Base-by-base conservation (phyloP, 1,140 invertebrate genomes). In the Stegodyphus mimosarum region DNA sequence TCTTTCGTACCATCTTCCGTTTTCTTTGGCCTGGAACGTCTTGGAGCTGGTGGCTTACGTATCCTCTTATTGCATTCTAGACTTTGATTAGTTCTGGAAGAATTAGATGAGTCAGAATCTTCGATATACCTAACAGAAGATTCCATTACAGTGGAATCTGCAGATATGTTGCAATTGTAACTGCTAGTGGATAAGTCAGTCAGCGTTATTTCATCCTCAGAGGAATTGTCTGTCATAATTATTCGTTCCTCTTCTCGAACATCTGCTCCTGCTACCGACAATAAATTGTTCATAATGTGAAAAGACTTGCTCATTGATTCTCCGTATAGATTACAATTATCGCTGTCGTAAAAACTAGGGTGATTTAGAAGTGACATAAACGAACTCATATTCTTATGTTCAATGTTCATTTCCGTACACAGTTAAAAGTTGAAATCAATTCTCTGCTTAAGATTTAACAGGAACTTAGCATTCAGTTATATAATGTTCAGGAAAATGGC, bases 171-270 rank as follows among this genome's bases (percentile, higher is more conserved):
- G 2, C 63, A 49, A 60, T 5, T 15, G 55, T 48, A 48, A 0
- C 13, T 77, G 18, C n/a, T 84, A 9, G 64, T 50, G 6, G 83
- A 85, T 64, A 85, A 60, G n/a, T 85, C 83, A n/a, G 83, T 85
- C 13, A 85, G 48, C 0, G 69, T 85, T 52, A 85, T 64, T 17
- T 76, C 74, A 13, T 77, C 74, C 52, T 77, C 83, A 6, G 71
- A 74, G 9, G 81, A 83, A n/a, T 53, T 75, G 18, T 83, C 73
- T 6, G 18, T 7, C 5, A 71, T 13, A 0, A 63, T 63, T 6
- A 75, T 50, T 17, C 64, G 5, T 17, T 52, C 51, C 2, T 72
- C 6, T 11, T 11, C n/a, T 0, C 13, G 6, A 13, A 55, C 17
- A 11, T 79, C 15, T 0, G 7, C 11, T 15, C 18, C 53, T n/a